Evolutionary conservation across 2,888 invertebrate species (phyloP).

Genomic region (Pycnomerus fuliginosus): DNA sequence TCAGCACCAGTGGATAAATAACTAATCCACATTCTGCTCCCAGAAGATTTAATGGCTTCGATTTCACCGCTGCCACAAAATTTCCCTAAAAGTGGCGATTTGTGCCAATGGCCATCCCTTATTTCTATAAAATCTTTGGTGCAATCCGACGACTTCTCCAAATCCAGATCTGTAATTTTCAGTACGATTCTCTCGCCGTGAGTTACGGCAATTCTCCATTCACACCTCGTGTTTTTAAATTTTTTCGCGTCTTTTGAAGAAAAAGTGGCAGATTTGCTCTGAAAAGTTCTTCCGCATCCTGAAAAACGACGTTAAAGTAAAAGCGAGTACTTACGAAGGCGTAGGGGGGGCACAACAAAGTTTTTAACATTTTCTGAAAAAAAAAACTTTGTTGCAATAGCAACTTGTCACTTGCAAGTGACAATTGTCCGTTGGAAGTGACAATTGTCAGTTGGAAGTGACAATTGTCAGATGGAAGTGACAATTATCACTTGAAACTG

Average conservation of each 20-base stretch:
- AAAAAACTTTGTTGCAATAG: too few species aligned
- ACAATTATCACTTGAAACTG: too few species aligned
- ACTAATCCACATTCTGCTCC: constrained; percentile 87
- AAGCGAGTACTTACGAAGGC: too few species aligned
- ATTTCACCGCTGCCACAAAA: constrained; percentile 81
- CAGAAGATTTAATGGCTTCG: constrained; percentile 75
- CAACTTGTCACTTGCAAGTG: too few species aligned
- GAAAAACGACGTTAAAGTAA: too few species aligned
- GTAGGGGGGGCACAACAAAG: too few species aligned
- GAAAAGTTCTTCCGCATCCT: constrained; percentile 78
- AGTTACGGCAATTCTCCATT: constrained; percentile 95
- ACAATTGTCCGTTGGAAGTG: too few species aligned
- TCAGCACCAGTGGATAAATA: constrained; percentile 72
- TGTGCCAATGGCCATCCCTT: constrained; percentile 91
- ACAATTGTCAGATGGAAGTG: too few species aligned
- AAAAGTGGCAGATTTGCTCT: constrained; percentile 64
- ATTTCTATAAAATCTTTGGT: constrained; percentile 90
- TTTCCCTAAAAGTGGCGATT: constrained; percentile 81
- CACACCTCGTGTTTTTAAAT: too few species aligned
- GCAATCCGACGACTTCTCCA: constrained; percentile 82
- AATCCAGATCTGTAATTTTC: constrained; percentile 87
- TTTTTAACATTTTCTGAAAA: too few species aligned
- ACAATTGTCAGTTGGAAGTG: too few species aligned
- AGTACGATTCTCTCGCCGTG: constrained; percentile 92
- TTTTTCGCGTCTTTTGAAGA: constrained; percentile 46